Conservation (phyloP, 1,140 invertebrate species). For the Dinoponera quadriceps region DNA sequence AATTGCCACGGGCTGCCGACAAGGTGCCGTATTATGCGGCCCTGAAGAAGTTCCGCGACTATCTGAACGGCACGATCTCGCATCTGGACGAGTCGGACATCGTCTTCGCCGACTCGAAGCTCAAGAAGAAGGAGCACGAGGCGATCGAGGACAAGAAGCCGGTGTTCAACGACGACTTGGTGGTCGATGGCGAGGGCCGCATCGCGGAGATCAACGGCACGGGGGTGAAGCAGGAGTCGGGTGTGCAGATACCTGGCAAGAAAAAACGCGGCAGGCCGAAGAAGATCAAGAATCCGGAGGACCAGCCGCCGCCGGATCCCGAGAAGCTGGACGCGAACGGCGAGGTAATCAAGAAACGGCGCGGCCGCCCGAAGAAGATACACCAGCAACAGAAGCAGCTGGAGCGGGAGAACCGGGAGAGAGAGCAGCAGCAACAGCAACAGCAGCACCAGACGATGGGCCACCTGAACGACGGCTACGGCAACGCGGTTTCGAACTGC, state of each 20-base stretch:
- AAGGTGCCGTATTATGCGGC: constrained; percentile 99
- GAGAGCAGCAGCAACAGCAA: constrained; percentile 77
- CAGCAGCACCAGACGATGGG: constrained; percentile 76
- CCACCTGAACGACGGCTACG: constrained; percentile 79
- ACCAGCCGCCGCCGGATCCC: constrained; percentile 86
- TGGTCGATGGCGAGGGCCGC: constrained; percentile 79
- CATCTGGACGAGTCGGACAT: constrained; percentile 96
- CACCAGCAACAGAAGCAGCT: constrained; percentile 83
- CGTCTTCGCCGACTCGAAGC: constrained; percentile 93
- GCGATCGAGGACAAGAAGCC: constrained; percentile 85
- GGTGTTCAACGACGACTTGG: constrained; percentile 84
- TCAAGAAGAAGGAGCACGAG: constrained; percentile 88
- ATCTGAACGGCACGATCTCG: constrained; percentile 95
- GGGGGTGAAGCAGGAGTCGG: constrained; percentile 87
- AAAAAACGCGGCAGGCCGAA: constrained; percentile 95
- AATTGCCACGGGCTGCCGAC: constrained; percentile 97
- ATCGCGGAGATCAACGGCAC: constrained; percentile 84
- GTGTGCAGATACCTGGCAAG: constrained; percentile 89
- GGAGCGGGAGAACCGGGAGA: constrained; percentile 80
- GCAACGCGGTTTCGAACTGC: constrained; percentile 84
- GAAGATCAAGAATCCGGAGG: constrained; percentile 91
- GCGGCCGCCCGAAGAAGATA: constrained; percentile 94
- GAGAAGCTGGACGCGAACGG: constrained; percentile 87
- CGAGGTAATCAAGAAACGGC: constrained; percentile 92
- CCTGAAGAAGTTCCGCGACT: constrained; percentile 97